Percentiles rank a stretch among this genome's conserved stretches.
Evolutionary conservation across 1,140 invertebrate species (phyloP).

Genomic region (Chrysomallon squamiferum): DNA sequence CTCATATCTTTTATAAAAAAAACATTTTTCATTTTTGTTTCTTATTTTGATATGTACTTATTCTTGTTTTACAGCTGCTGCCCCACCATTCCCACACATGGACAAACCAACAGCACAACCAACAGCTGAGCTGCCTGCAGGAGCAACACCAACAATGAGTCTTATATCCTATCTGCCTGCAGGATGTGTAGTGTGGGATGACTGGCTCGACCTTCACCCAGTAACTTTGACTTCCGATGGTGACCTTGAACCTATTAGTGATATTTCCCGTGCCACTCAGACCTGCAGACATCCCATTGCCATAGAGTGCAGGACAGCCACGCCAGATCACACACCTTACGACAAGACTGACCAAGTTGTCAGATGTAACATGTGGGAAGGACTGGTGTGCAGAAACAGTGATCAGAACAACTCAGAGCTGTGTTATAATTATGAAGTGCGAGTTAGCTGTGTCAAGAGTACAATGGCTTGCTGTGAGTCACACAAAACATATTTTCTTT

Average conservation of each 20-base stretch:
- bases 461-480: constrained; percentile 40
- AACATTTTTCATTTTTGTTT: no score
- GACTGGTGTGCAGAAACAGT: constrained; percentile 71
- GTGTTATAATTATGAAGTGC: constrained; percentile 56
- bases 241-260: constrained; percentile 30
- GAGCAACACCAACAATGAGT: no score
- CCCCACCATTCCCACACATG: neutral
- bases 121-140: neutral
- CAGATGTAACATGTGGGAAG: constrained; percentile 76
- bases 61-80: constrained; percentile 1
- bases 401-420: constrained; percentile 25
- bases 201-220: constrained; percentile 35
- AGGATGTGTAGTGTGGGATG: constrained; percentile 36
- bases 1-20: no score
- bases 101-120: constrained; percentile 7
- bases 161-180: constrained; percentile 1
- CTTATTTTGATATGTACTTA: no score
- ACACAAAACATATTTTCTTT: constrained; percentile 1
- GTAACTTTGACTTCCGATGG: constrained; percentile 23
- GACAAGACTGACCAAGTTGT: constrained; percentile 68
- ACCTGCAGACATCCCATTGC: constrained; percentile 35
- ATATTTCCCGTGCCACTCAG: constrained; percentile 23
- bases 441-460: constrained; percentile 51
- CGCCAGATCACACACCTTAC: constrained; percentile 19
- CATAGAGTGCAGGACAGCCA: constrained; percentile 50